Percentiles rank a stretch among this genome's conserved stretches.
phyloP scores from a whole-genome alignment of 1,140 invertebrate genomes.

The Eriosoma lanigerum region DNA sequence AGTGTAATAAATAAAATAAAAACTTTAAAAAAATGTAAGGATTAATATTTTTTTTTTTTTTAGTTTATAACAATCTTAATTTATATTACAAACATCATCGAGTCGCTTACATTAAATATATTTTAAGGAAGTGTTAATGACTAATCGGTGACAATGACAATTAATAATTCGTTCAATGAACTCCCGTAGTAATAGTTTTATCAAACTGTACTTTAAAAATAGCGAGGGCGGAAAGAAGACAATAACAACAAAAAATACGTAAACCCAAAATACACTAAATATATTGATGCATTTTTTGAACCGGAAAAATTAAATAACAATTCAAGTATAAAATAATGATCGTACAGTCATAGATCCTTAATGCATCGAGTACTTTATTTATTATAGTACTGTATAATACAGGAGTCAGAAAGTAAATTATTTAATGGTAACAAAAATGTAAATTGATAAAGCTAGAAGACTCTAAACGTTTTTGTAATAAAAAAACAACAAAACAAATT shows the following conservation, averaged over 20 bases:
- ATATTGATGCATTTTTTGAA: slow-evolving; percentile 14
- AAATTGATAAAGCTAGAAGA: neutral
- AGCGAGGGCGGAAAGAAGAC: neutral
- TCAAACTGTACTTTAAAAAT: neutral
- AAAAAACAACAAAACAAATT: neutral
- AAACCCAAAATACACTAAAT: neutral
- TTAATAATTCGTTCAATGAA: slow-evolving; percentile 28
- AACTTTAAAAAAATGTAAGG: too few relatives aligned
- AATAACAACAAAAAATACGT: neutral
- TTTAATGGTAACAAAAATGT: neutral
- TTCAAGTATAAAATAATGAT: slow-evolving; percentile 42
- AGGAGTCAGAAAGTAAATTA: neutral
- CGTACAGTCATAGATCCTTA: neutral
- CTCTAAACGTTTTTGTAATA: neutral
- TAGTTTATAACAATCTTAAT: too few relatives aligned
- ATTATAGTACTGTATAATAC: neutral
- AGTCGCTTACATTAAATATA: too few relatives aligned
- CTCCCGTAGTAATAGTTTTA: neutral
- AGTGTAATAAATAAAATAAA: too few relatives aligned
- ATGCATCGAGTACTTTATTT: neutral
- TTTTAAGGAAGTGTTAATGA: neutral
- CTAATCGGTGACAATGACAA: slow-evolving; percentile 18
- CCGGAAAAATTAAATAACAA: slow-evolving; percentile 49
- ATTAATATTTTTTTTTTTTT: too few relatives aligned
- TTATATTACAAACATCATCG: too few relatives aligned